A percentile compares a stretch with the other conserved stretches of the same genome.
Evolutionary conservation across 2,888 invertebrate genomes (phyloP).

Genomic region (Eubasilissa splendida): DNA sequence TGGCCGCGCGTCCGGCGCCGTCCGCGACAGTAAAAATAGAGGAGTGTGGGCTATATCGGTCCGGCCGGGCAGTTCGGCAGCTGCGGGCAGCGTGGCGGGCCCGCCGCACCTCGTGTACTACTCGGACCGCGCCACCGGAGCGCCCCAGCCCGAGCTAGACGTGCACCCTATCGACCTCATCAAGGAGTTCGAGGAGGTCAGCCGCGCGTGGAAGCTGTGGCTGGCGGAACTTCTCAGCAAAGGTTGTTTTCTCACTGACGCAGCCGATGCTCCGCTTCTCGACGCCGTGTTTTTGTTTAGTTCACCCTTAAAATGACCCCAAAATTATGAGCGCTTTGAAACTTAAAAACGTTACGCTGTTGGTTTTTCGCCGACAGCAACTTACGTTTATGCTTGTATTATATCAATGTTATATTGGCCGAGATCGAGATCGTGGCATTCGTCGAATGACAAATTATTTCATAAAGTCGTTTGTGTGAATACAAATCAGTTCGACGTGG

Average conservation of each 20-base stretch:
- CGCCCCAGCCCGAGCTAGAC: slow-evolving; percentile 71
- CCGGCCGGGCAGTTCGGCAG: slow-evolving; percentile 56
- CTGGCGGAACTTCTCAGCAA: slow-evolving; percentile 80
- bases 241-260: slow-evolving; percentile 66
- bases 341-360: too few species aligned
- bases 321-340: background rate
- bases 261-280: background rate
- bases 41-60: slow-evolving; percentile 37
- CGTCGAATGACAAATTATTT: too few species aligned
- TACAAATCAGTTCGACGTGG: too few species aligned
- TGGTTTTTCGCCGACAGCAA: too few species aligned
- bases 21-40: slow-evolving; percentile 58
- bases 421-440: too few species aligned
- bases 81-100: slow-evolving; percentile 61
- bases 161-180: slow-evolving; percentile 88
- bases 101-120: slow-evolving; percentile 86
- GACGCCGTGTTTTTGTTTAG: slow-evolving; percentile 5
- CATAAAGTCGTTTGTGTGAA: too few species aligned
- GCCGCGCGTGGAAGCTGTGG: slow-evolving; percentile 84
- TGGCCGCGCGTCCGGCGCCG: slow-evolving; percentile 62
- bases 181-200: slow-evolving; percentile 88
- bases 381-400: too few species aligned
- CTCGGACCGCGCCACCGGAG: slow-evolving; percentile 81
- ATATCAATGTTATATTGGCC: too few species aligned
- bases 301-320: background rate